These are phyloP conservation scores for Zapornia atra DNA, from an alignment of 2,113 vertebrate genomes.

Conservation along the genomic window DNA sequence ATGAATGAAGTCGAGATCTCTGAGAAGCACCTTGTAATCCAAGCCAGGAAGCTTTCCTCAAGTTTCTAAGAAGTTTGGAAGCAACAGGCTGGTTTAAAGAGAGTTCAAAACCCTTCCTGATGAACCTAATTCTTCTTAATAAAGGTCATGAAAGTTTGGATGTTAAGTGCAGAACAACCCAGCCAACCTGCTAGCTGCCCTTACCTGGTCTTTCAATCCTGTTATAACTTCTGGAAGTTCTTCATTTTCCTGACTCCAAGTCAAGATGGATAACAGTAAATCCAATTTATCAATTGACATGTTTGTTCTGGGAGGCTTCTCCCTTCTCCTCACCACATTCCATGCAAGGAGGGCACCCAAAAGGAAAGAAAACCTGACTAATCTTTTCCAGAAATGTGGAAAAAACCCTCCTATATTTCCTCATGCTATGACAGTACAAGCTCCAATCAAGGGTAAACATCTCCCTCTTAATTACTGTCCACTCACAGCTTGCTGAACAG, in stretches of 20 bases:
- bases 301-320: background rate
- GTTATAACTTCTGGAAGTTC: background rate
- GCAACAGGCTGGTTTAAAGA: background rate
- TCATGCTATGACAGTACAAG: too few species aligned
- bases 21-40: background rate
- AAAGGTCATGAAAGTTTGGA: background rate
- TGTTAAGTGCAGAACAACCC: background rate
- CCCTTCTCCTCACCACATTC: background rate
- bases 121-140: background rate
- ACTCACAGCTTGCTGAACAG: background rate
- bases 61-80: background rate
- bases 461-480: too few species aligned
- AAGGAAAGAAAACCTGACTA: background rate
- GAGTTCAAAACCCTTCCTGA: background rate
- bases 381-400: fast-evolving
- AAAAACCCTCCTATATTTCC: background rate
- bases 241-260: background rate
- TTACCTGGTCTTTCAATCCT: background rate
- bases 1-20: background rate
- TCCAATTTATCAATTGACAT: fast-evolving
- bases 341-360: background rate
- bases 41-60: background rate
- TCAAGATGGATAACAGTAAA: background rate
- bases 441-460: background rate
- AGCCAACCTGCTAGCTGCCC: background rate